Evolutionary conservation across 2,113 vertebrate genomes (phyloP).

Genomic region (Dinomys branickii): DNA sequence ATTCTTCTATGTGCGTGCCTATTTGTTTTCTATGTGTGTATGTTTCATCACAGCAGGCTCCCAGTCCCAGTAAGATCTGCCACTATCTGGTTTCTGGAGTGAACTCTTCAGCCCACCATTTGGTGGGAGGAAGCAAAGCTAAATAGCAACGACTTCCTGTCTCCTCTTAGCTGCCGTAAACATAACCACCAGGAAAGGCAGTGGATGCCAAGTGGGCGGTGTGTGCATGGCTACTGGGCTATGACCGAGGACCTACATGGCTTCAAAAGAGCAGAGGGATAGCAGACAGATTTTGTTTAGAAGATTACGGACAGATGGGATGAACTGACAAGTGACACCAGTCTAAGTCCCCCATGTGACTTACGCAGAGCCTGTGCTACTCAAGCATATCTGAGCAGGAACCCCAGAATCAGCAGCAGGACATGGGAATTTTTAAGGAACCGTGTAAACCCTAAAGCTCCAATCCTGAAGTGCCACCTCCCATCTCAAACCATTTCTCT

Average conservation of each 20-base stretch:
- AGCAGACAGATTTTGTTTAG: neutral
- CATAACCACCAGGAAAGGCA: neutral
- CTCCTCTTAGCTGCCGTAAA: neutral
- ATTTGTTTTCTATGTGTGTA: neutral
- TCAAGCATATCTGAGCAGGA: neutral
- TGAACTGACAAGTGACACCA: neutral
- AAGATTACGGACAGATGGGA: neutral
- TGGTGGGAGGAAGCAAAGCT: neutral
- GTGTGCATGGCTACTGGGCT: too few species aligned
- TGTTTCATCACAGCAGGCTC: neutral
- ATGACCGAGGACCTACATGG: neutral
- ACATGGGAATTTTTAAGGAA: neutral
- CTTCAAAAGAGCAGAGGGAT: neutral
- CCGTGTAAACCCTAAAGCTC: neutral
- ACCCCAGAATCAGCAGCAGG: neutral
- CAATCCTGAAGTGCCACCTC: neutral
- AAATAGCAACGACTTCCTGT: neutral
- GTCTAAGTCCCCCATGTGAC: neutral
- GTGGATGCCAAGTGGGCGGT: too few species aligned
- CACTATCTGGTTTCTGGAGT: neutral
- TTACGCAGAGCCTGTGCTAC: neutral
- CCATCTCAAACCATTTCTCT: neutral
- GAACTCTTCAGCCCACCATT: neutral
- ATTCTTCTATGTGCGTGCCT: neutral
- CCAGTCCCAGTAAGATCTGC: neutral